Evolutionary conservation across 2,113 vertebrate species (phyloP), one percentile per base, ranked within the genome.

Genomic region (Labeo rohita): DNA sequence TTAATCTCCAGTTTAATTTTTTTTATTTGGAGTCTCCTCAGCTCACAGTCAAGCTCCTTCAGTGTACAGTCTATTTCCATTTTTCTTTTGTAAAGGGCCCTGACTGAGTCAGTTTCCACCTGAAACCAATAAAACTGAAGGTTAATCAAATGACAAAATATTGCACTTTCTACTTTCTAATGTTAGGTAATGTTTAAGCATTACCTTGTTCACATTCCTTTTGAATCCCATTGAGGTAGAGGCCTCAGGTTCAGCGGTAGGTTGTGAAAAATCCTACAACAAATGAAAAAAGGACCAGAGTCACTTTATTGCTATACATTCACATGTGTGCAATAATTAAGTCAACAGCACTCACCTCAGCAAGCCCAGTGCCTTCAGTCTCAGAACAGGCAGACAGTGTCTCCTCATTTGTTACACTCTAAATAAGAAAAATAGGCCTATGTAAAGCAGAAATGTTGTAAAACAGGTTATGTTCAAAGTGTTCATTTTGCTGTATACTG

Each of bases 191-290:
- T 39, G 4, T 23, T 73, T 45, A 43, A 72, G 1, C 68, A 21
- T 13, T 15, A 76, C 47, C 47, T 15, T 34, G 49, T 76, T 76
- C 74, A 34, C n/a, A 76, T 76, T 76, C 15, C 47, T 76, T 61
- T 0, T 2, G n/a, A 9, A 61, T 8, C 56, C 18, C 56, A 59
- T 59, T 18, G 6, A 59, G 56, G 54, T 18, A 21, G 18, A 59
- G 18, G 18, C 56, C 0, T 59, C 56, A 59, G 56, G 18, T 59
- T 21, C 18, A 18, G 56, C 6, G 18, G 56, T 6, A 61, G 21
- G 28, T 45, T 72, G 68, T 72, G 68, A 43, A 43, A 45, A 73
- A 21, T 45, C 39, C 70, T 75, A 74, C 43, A 21, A 49, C 5
- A 49, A 74, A 45, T 16, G 36, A 43, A 5, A 45, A 8, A n/a